Percentiles rank a stretch among this genome's conserved stretches.
Conservation (phyloP, 2,113 vertebrate species). For the Syngnathoides biaculeatus region DNA sequence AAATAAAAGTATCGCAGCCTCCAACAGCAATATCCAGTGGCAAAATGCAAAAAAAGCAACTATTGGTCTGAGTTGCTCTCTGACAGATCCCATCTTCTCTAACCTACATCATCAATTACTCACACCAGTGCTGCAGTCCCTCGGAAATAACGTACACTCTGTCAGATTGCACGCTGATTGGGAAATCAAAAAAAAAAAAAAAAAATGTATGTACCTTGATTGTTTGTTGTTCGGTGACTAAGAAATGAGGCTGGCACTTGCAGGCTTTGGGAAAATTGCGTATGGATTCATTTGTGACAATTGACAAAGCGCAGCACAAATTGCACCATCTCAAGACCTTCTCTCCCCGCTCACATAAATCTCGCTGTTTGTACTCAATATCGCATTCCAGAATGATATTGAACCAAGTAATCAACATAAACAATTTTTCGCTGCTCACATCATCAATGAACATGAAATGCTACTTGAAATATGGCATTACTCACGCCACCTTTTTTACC, state of each 20-base stretch:
- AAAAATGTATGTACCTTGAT: neutral
- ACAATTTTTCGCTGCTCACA: conserved; percentile 30
- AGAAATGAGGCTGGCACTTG: conserved; percentile 23
- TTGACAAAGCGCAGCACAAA: conserved; percentile 33
- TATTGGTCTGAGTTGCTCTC: neutral
- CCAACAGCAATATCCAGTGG: conserved; percentile 72
- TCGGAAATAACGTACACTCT: neutral
- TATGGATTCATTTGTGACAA: conserved; percentile 32
- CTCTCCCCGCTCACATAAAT: conserved; percentile 12
- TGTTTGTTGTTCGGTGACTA: conserved; percentile 29
- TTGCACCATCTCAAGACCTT: conserved; percentile 24
- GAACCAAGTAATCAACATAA: conserved; percentile 35
- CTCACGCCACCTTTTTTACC: too few relatives aligned
- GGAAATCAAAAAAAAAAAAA: neutral
- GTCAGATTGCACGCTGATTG: neutral
- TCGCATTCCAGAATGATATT: conserved; percentile 31
- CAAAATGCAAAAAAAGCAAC: conserved; percentile 47
- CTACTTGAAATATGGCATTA: neutral
- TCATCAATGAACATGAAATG: conserved; percentile 27
- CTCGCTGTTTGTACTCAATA: conserved; percentile 48
- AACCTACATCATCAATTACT: neutral
- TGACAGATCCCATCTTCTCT: conserved; percentile 8
- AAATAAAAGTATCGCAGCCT: conserved; percentile 25
- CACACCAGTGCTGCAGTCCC: neutral
- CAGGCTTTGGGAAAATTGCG: conserved; percentile 38